Evolutionary conservation across 2,113 vertebrate genomes (phyloP).

Genomic region (Callipepla squamata): DNA sequence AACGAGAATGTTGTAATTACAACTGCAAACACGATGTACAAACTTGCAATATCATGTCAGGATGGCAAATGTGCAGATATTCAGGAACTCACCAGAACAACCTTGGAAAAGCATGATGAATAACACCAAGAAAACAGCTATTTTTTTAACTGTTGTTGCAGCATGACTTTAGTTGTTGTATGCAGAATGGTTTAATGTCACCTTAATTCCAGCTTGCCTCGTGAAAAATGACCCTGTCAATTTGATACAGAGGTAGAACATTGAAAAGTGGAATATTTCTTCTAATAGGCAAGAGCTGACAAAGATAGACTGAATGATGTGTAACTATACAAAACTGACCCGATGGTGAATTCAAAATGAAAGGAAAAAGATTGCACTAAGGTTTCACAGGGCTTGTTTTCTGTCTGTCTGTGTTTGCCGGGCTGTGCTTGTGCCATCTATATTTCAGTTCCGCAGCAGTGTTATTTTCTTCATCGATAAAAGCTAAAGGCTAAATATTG

Average conservation of each 20-base stretch:
- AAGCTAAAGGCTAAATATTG: constrained; percentile 60
- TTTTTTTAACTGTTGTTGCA: not conserved
- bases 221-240: constrained; percentile 78
- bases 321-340: constrained; percentile 65
- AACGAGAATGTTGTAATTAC: not conserved
- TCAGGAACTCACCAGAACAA: constrained; percentile 40
- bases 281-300: constrained; percentile 66
- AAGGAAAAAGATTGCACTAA: constrained; percentile 48
- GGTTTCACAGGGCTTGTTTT: constrained; percentile 26
- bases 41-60: constrained; percentile 25
- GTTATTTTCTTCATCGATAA: constrained; percentile 62
- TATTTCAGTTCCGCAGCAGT: constrained; percentile 36
- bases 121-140: not conserved
- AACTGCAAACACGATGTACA: constrained; percentile 24
- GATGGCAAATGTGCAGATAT: constrained; percentile 17
- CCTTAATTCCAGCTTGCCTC: constrained; percentile 65
- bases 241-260: constrained; percentile 65
- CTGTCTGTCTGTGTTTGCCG: not conserved
- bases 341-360: constrained; percentile 37
- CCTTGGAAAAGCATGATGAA: constrained; percentile 56
- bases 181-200: constrained; percentile 68
- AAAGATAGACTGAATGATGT: constrained; percentile 48
- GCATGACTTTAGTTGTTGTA: constrained; percentile 62
- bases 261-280: constrained; percentile 63
- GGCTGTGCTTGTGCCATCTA: not conserved